Percentiles rank a stretch among this genome's conserved stretches.
phyloP scores from a whole-genome alignment of 2,888 invertebrate genomes.

The Ceramica pisi region DNA sequence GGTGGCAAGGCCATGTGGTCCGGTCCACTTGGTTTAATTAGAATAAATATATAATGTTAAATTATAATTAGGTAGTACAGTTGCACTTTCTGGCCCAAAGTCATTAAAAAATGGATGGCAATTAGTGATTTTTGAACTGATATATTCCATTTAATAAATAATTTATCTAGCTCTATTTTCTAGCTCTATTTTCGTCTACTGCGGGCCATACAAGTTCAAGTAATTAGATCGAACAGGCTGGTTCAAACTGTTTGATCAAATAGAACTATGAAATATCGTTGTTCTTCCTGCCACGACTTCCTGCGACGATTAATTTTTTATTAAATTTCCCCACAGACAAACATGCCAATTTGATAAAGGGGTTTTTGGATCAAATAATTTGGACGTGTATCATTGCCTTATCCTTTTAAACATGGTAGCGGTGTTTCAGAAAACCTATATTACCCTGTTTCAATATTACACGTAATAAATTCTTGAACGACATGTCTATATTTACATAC shows the following conservation, averaged over 20 bases:
- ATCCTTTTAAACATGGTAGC: neutral
- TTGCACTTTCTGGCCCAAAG: neutral
- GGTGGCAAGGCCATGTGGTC: slow-evolving; percentile 51
- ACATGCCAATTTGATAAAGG: too few relatives aligned
- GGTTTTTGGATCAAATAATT: too few relatives aligned
- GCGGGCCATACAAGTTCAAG: too few relatives aligned
- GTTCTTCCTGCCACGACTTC: too few relatives aligned
- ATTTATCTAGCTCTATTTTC: too few relatives aligned
- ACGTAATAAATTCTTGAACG: slow-evolving; percentile 20
- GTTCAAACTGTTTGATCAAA: too few relatives aligned
- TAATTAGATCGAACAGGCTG: too few relatives aligned
- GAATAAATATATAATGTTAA: neutral
- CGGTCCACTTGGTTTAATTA: neutral
- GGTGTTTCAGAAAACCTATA: slow-evolving; percentile 4
- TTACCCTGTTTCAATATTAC: slow-evolving; percentile 12
- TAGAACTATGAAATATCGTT: too few relatives aligned
- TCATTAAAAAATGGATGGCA: neutral
- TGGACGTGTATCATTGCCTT: neutral
- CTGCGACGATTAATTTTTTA: too few relatives aligned
- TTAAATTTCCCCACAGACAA: too few relatives aligned
- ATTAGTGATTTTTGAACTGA: neutral
- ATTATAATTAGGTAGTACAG: neutral
- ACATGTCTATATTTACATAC: slow-evolving; percentile 24
- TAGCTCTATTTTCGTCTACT: too few relatives aligned
- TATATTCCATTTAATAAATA: neutral